phyloP scores from a whole-genome alignment of 2,113 vertebrate species.

The Todiramphus chloris region DNA sequence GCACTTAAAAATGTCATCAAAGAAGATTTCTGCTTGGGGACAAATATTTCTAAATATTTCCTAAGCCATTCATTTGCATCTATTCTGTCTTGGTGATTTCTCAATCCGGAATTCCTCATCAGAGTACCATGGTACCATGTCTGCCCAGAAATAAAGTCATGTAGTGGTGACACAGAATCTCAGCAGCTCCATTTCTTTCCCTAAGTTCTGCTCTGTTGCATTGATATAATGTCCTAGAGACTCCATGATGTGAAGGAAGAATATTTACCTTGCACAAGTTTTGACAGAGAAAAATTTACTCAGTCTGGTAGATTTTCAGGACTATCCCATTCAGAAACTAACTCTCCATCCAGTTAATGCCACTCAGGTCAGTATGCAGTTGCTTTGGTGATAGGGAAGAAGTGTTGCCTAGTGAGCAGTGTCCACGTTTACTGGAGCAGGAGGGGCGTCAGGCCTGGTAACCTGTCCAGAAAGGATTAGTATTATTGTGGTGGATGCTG shows the following conservation, averaged over 20 bases:
- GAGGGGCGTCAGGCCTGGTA: neutral
- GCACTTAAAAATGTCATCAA: neutral
- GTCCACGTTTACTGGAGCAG: neutral
- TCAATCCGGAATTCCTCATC: neutral
- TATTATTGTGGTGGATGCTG: neutral
- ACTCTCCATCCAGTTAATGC: neutral
- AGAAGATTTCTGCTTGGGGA: neutral
- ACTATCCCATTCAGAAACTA: neutral
- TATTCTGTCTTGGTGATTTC: neutral
- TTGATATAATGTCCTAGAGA: neutral
- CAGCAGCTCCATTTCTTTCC: neutral
- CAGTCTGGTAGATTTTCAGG: neutral
- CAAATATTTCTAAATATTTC: neutral
- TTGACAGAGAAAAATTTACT: neutral
- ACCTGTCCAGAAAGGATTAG: neutral
- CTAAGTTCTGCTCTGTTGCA: neutral
- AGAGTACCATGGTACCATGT: neutral
- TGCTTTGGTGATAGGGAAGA: neutral
- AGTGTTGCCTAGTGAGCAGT: neutral
- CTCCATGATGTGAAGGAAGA: neutral
- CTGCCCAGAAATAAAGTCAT: neutral
- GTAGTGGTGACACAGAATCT: neutral
- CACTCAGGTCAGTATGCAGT: neutral
- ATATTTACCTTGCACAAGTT: neutral
- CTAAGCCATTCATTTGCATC: neutral